phyloP scores from a whole-genome alignment of 2,797 vertebrate species.

The Falco peregrinus region DNA sequence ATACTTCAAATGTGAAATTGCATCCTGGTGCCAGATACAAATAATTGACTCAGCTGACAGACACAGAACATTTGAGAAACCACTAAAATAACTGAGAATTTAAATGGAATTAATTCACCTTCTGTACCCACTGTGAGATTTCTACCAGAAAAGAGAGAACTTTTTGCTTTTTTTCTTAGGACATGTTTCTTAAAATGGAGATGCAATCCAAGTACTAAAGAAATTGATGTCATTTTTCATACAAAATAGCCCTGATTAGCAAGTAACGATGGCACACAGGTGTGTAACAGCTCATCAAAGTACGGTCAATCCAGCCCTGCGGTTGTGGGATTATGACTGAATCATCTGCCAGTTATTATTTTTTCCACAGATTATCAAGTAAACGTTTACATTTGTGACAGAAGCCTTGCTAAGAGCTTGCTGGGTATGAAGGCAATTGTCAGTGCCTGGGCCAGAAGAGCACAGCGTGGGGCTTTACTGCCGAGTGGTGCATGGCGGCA shows the following conservation, averaged over 20 bases:
- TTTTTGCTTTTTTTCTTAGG: background rate
- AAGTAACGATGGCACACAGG: background rate
- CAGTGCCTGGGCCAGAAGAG: background rate
- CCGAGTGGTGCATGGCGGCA: rapidly evolving
- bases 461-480: rapidly evolving
- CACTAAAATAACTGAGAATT: background rate
- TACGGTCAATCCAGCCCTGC: background rate
- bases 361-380: background rate
- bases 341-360: background rate
- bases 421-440: background rate
- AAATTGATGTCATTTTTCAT: background rate
- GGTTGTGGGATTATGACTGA: background rate
- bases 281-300: background rate
- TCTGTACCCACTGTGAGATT: background rate
- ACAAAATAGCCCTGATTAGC: background rate
- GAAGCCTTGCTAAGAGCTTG: background rate
- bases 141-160: background rate
- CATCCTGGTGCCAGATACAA: slow-evolving; percentile 11
- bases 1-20: slow-evolving; percentile 31
- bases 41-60: slow-evolving; percentile 3
- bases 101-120: background rate
- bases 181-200: background rate
- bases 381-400: background rate
- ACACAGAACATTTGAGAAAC: background rate
- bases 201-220: background rate